A percentile compares a stretch with the other conserved stretches of the same genome.
Conservation (phyloP, 1,140 invertebrate species). For the Macrosteles quadrilineatus region DNA sequence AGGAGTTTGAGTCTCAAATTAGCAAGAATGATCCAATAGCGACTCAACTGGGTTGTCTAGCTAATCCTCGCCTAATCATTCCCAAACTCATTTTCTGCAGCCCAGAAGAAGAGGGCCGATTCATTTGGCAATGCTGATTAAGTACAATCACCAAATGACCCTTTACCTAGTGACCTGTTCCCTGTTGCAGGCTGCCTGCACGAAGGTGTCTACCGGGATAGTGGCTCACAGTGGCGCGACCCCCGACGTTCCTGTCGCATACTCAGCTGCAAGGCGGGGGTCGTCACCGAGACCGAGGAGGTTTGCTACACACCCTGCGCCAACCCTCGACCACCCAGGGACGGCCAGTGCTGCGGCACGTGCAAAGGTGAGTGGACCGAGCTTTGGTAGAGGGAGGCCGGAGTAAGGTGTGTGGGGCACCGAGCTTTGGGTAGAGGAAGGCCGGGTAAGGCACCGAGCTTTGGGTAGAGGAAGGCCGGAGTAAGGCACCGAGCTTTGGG, state of each 20-base stretch:
- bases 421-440: slow-evolving; percentile 82
- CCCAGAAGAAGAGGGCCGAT: no score
- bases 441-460: slow-evolving; percentile 52
- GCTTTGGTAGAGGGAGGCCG: no score
- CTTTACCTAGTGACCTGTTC: no score
- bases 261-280: slow-evolving; percentile 76
- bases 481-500: background rate
- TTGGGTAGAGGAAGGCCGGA: background rate
- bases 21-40: no score
- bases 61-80: no score
- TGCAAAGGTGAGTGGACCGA: slow-evolving; percentile 63
- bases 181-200: slow-evolving; percentile 73
- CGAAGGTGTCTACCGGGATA: slow-evolving; percentile 68
- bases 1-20: no score
- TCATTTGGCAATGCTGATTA: no score
- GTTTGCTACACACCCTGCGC: slow-evolving; percentile 80
- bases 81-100: no score
- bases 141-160: no score
- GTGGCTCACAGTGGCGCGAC: slow-evolving; percentile 75
- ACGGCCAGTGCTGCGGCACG: slow-evolving; percentile 80
- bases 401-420: slow-evolving; percentile 38
- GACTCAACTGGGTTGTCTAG: no score
- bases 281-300: slow-evolving; percentile 75
- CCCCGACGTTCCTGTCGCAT: slow-evolving; percentile 68
- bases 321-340: slow-evolving; percentile 64